Conservation (phyloP, 2,888 invertebrate species). For the Cloeon dipterum region DNA sequence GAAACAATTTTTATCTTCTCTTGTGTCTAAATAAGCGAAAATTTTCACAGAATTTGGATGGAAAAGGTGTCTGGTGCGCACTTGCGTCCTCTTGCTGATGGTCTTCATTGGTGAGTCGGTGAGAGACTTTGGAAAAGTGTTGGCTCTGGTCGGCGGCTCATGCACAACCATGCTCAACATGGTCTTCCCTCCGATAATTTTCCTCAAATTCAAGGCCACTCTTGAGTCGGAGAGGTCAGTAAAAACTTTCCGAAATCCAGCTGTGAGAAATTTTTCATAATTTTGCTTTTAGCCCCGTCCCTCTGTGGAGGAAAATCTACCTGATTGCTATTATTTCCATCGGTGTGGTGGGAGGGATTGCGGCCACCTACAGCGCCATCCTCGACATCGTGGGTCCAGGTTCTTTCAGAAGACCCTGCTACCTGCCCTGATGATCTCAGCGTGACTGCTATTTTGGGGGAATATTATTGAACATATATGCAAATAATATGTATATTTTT, state of each 20-base stretch:
- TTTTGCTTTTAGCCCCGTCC: slow-evolving; percentile 25
- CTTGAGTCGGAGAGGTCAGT: background rate
- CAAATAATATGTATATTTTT: too few relatives aligned
- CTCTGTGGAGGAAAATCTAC: slow-evolving; percentile 30
- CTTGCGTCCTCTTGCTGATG: slow-evolving; percentile 29
- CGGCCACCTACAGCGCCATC: slow-evolving; percentile 35
- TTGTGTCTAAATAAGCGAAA: too few relatives aligned
- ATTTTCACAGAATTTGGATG: slow-evolving; percentile 38
- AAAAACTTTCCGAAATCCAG: too few relatives aligned
- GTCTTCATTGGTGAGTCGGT: slow-evolving; percentile 40
- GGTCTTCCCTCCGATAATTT: slow-evolving; percentile 41
- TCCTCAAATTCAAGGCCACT: slow-evolving; percentile 25
- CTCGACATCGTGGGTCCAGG: slow-evolving; percentile 24
- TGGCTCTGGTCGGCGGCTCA: slow-evolving; percentile 45
- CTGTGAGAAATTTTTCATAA: too few relatives aligned
- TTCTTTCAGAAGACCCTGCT: slow-evolving; percentile 18
- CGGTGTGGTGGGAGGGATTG: slow-evolving; percentile 31
- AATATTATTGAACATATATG: too few relatives aligned
- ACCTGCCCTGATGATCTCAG: slow-evolving; percentile 11
- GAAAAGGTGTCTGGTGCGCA: slow-evolving; percentile 30
- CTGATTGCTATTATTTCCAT: slow-evolving; percentile 34
- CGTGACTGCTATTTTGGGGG: too few relatives aligned
- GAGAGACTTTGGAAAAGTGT: slow-evolving; percentile 42
- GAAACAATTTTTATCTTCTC: too few relatives aligned
- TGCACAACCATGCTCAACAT: slow-evolving; percentile 41